Percentiles rank a stretch among this genome's conserved stretches.
phyloP scores from a whole-genome alignment of 2,113 vertebrate species.

The Catagonus wagneri region DNA sequence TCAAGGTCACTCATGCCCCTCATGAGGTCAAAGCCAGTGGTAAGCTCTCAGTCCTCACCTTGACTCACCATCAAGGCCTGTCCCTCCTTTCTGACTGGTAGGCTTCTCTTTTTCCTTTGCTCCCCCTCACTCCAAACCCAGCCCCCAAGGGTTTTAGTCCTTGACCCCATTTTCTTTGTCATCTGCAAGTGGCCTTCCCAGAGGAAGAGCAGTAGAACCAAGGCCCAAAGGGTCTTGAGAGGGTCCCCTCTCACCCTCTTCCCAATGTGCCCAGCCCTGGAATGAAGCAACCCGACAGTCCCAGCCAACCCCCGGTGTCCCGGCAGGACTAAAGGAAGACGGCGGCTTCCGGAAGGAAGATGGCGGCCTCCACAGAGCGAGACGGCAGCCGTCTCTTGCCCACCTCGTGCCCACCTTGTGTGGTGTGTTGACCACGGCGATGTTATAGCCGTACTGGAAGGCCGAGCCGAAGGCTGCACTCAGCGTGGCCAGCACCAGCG shows the following conservation, averaged over 20 bases:
- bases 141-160: neutral
- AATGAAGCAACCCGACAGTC: too few relatives aligned
- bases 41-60: neutral
- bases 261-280: neutral
- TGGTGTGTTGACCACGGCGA: constrained; percentile 93
- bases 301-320: neutral
- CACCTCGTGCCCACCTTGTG: constrained; percentile 85
- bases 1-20: neutral
- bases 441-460: constrained; percentile 95
- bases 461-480: constrained; percentile 92
- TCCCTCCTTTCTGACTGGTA: neutral
- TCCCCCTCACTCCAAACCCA: neutral
- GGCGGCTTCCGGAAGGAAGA: neutral
- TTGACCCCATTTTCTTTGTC: neutral
- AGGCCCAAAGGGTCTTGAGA: neutral
- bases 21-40: neutral
- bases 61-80: neutral
- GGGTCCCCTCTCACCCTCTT: too few relatives aligned
- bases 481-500: constrained; percentile 86
- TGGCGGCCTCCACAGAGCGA: neutral
- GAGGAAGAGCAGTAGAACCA: neutral
- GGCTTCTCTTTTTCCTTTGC: neutral
- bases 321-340: too few relatives aligned
- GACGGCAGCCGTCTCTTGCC: fast-evolving
- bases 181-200: neutral